A percentile compares a stretch with the other conserved stretches of the same genome.
Conservation (phyloP, 2,797 vertebrate species). For the Cyclopterus lumpus region DNA sequence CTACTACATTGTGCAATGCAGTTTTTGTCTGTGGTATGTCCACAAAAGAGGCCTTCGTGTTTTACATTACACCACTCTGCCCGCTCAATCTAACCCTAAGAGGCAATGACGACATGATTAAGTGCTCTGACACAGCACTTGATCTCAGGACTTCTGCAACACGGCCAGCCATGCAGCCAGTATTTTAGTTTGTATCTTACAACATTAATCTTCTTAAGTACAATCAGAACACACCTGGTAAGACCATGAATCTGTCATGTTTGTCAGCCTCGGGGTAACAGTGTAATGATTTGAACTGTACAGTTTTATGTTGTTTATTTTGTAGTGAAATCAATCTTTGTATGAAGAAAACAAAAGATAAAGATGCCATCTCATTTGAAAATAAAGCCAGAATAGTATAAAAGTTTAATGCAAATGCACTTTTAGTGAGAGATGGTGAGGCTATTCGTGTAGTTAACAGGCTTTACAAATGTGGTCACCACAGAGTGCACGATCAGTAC, state of each 20-base stretch:
- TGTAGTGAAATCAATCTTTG: neutral
- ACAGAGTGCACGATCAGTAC: slow-evolving; percentile 59
- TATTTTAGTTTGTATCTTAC: neutral
- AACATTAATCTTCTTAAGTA: neutral
- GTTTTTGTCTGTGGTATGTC: neutral
- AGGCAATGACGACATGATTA: neutral
- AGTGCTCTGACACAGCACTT: neutral
- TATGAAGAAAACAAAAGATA: neutral
- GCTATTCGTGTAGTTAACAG: slow-evolving; percentile 43
- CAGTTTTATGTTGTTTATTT: neutral
- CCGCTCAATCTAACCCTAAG: neutral
- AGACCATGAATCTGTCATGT: neutral
- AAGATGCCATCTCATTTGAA: slow-evolving; percentile 5
- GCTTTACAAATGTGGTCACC: slow-evolving; percentile 45
- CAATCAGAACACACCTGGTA: slow-evolving; percentile 1
- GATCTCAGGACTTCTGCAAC: neutral
- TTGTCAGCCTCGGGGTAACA: neutral
- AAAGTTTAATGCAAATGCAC: neutral
- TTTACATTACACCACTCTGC: neutral
- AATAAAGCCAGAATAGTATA: neutral
- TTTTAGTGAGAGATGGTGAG: slow-evolving; percentile 13
- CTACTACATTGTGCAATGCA: neutral
- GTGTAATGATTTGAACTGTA: neutral
- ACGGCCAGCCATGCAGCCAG: neutral
- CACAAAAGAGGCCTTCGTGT: neutral